Evolutionary conservation across 2,113 vertebrate species (phyloP).

Genomic region (Nerophis lumbriciformis): DNA sequence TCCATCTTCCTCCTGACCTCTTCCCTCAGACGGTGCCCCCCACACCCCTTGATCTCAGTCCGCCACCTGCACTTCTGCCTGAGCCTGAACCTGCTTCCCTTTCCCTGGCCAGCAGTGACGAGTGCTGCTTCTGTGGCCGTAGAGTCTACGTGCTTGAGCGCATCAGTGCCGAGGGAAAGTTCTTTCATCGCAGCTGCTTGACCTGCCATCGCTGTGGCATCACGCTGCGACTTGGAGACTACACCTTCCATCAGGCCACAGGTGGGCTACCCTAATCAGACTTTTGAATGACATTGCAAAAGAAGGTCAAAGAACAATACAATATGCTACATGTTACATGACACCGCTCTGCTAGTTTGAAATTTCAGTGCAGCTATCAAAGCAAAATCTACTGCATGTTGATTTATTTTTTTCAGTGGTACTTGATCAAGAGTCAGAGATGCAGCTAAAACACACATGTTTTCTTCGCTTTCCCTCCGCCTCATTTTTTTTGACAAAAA

Average conservation of each 20-base stretch:
- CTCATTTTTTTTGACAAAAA: too few species aligned
- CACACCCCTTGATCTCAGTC: slow-evolving; percentile 25
- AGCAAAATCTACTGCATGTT: too few species aligned
- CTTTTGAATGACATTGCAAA: not conserved
- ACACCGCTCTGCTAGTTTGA: too few species aligned
- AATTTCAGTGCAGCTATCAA: too few species aligned
- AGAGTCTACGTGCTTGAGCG: slow-evolving; percentile 85
- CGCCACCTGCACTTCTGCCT: not conserved
- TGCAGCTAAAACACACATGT: too few species aligned
- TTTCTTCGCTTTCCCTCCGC: too few species aligned
- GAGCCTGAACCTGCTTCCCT: not conserved
- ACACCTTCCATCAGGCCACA: slow-evolving; percentile 69
- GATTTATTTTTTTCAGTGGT: too few species aligned
- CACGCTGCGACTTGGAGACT: slow-evolving; percentile 81
- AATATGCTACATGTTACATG: too few species aligned
- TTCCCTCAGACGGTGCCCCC: slow-evolving; percentile 19
- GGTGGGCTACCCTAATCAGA: slow-evolving; percentile 62
- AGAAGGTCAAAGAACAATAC: too few species aligned
- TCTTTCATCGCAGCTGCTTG: slow-evolving; percentile 94
- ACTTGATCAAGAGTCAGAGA: too few species aligned
- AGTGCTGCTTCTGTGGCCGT: slow-evolving; percentile 81
- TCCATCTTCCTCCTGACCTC: not conserved
- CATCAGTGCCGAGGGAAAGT: slow-evolving; percentile 81
- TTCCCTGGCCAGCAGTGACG: slow-evolving; percentile 60
- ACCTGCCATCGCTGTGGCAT: slow-evolving; percentile 75